Evolutionary conservation across 2,888 invertebrate genomes (phyloP).

Genomic region (Drosophila melanosoma): DNA sequence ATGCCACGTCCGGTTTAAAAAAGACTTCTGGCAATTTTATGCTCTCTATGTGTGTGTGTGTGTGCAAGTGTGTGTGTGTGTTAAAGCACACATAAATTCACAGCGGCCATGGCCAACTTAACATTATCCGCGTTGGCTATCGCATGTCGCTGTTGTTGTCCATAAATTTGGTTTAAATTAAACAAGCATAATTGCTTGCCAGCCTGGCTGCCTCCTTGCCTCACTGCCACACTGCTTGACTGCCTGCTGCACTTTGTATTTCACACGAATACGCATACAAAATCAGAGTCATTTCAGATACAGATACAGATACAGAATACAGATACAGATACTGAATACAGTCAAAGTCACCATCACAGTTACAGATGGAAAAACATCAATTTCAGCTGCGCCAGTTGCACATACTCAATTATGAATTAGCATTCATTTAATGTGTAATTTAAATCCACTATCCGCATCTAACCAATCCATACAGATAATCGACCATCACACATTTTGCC

Average conservation of each 20-base stretch:
- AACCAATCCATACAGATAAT: slow-evolving; percentile 37
- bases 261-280: slow-evolving; percentile 16
- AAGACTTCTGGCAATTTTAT: slow-evolving; percentile 59
- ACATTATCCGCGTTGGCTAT: slow-evolving; percentile 48
- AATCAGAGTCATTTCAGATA: slow-evolving; percentile 4
- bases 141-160: slow-evolving; percentile 28
- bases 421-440: slow-evolving; percentile 82
- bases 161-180: slow-evolving; percentile 74
- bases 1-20: slow-evolving; percentile 37
- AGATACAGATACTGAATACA: slow-evolving; percentile 3
- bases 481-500: slow-evolving; percentile 62
- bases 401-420: slow-evolving; percentile 81
- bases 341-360: background rate
- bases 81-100: slow-evolving; percentile 50
- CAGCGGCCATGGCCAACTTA: slow-evolving; percentile 56
- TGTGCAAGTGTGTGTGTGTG: slow-evolving; percentile 13
- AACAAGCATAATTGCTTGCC: slow-evolving; percentile 73
- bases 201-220: slow-evolving; percentile 1
- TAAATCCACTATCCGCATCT: slow-evolving; percentile 64
- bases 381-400: slow-evolving; percentile 40
- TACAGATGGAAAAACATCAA: slow-evolving; percentile 27
- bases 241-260: slow-evolving; percentile 25
- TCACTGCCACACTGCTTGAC: slow-evolving; percentile 9
- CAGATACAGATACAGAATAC: slow-evolving; percentile 14
- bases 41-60: slow-evolving; percentile 20